Evolutionary conservation across 30 jellyfish, hydroid and myxozoan genomes (phyloP).

Genomic region (Chrysaora quinquecirrha): DNA sequence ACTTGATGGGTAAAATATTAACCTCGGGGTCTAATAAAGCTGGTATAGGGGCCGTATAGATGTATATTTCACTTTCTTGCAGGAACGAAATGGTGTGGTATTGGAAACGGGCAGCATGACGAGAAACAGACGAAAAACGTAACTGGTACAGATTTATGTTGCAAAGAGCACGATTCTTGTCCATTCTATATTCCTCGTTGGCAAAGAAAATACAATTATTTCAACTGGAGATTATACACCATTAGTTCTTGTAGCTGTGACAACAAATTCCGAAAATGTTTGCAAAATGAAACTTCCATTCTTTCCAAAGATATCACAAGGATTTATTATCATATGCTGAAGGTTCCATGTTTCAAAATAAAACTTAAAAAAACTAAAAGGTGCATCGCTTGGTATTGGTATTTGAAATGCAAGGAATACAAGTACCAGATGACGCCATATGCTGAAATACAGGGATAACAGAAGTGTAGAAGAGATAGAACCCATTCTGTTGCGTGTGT

Average conservation of each 20-base stretch:
- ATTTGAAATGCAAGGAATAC: conserved; percentile 67
- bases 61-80: too few species aligned
- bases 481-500: too few species aligned
- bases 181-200: conserved; percentile 81
- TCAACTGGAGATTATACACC: conserved; percentile 93
- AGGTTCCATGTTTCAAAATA: conserved; percentile 85
- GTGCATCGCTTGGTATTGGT: conserved; percentile 92
- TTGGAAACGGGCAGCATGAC: conserved; percentile 22
- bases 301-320: conserved; percentile 69
- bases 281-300: conserved; percentile 57
- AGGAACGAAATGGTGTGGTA: conserved; percentile 86
- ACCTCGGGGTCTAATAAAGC: too few species aligned
- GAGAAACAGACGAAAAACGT: not conserved
- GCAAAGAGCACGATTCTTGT: conserved; percentile 89
- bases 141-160: conserved; percentile 67
- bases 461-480: too few species aligned
- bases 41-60: too few species aligned
- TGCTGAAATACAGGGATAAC: conserved; percentile 59
- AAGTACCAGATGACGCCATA: conserved; percentile 40
- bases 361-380: conserved; percentile 37
- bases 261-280: conserved; percentile 61
- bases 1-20: too few species aligned
- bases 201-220: conserved; percentile 59
- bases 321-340: conserved; percentile 74
- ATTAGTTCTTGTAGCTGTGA: conserved; percentile 89